A percentile compares a stretch with the other conserved stretches of the same genome.
phyloP scores from a whole-genome alignment of 2,113 vertebrate genomes.

The Brevimyrus niger region DNA sequence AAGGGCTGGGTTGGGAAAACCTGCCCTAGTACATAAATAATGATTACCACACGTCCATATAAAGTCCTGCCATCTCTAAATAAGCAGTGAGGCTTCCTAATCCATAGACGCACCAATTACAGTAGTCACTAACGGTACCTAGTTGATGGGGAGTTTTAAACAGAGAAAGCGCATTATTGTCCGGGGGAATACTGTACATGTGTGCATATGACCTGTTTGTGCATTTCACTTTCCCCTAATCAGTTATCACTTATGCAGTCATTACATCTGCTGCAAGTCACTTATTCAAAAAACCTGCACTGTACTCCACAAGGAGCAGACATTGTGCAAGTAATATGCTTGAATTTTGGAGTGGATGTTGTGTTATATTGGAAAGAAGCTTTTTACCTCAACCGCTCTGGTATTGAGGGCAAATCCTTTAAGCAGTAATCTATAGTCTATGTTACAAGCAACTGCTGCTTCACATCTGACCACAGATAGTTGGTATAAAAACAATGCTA shows the following conservation, averaged over 20 bases:
- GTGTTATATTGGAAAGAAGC: background rate
- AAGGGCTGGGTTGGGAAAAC: too few species aligned
- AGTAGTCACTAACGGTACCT: background rate
- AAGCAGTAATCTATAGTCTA: background rate
- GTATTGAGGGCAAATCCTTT: background rate
- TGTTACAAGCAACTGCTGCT: background rate
- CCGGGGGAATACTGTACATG: background rate
- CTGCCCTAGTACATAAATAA: background rate
- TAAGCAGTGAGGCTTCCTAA: background rate
- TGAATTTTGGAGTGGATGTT: background rate
- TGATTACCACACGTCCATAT: background rate
- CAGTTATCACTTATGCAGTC: background rate
- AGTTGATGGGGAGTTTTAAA: background rate
- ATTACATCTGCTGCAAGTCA: background rate
- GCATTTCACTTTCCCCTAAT: background rate
- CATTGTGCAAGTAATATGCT: background rate
- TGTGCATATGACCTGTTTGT: background rate
- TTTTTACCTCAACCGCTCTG: background rate
- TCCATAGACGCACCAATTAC: background rate
- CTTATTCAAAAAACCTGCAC: background rate
- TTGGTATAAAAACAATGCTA: background rate
- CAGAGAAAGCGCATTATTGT: background rate
- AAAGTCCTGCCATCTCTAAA: background rate
- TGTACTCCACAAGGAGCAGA: background rate
- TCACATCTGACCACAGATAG: background rate